Percentiles rank a stretch among this genome's conserved stretches.
Evolutionary conservation across 1,140 invertebrate genomes (phyloP).

Genomic region (Anadara kagoshimensis): DNA sequence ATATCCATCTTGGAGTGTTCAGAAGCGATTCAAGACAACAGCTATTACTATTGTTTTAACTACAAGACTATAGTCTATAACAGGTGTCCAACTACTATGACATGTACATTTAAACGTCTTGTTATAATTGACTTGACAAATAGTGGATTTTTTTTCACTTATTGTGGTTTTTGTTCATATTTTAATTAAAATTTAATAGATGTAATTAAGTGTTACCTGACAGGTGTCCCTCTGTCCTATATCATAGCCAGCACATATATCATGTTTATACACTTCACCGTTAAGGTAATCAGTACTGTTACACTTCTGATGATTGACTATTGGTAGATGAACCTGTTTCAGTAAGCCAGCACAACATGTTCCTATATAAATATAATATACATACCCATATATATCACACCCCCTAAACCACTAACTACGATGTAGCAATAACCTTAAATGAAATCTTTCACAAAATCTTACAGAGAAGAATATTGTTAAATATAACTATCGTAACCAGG

Average conservation of each 20-base stretch:
- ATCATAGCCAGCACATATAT: constrained; percentile 77
- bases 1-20: too few relatives aligned
- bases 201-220: too few relatives aligned
- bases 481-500: too few relatives aligned
- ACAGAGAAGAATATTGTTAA: not conserved
- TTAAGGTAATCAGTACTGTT: constrained; percentile 38
- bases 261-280: constrained; percentile 61
- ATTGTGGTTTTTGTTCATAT: too few relatives aligned
- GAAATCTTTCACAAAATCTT: not conserved
- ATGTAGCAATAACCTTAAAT: not conserved
- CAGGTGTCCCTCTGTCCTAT: constrained; percentile 71
- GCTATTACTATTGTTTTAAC: too few relatives aligned
- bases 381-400: not conserved
- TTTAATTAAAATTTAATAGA: too few relatives aligned
- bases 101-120: too few relatives aligned
- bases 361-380: constrained; percentile 9
- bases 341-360: constrained; percentile 26
- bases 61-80: too few relatives aligned
- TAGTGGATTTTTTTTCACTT: too few relatives aligned
- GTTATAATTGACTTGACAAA: too few relatives aligned
- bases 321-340: constrained; percentile 50
- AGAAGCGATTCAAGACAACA: too few relatives aligned
- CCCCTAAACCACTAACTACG: not conserved
- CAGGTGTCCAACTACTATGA: too few relatives aligned
- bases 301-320: constrained; percentile 49